Conservation (phyloP, 2,113 vertebrate genomes). For the Mirounga angustirostris region DNA sequence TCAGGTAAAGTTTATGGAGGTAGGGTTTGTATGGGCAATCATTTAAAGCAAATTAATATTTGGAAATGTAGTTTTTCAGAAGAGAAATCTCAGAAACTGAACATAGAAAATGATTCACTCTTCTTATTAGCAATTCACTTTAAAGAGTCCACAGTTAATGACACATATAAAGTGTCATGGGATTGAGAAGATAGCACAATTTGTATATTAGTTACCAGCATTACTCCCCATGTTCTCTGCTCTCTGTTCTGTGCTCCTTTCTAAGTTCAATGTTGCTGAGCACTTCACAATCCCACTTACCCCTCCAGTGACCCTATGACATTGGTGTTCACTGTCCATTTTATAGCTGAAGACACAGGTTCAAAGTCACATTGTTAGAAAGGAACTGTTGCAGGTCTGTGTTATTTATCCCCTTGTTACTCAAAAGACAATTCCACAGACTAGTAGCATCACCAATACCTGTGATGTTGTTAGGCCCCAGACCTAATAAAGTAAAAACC, state of each 20-base stretch:
- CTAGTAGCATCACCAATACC: background rate
- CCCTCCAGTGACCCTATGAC: background rate
- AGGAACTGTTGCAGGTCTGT: background rate
- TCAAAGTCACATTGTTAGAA: background rate
- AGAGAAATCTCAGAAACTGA: conserved; percentile 49
- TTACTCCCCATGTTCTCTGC: background rate
- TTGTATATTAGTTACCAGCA: background rate
- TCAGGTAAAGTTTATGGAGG: conserved; percentile 38
- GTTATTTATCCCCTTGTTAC: background rate
- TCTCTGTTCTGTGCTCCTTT: background rate
- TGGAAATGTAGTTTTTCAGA: conserved; percentile 52
- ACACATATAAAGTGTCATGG: conserved; percentile 6
- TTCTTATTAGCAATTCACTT: conserved; percentile 24
- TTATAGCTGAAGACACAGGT: background rate
- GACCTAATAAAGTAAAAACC: background rate
- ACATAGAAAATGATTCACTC: conserved; percentile 56
- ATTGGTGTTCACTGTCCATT: background rate
- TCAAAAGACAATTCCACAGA: background rate
- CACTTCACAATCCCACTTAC: background rate
- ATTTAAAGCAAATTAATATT: conserved; percentile 61
- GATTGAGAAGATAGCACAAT: background rate
- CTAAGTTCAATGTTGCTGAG: background rate
- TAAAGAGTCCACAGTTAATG: conserved; percentile 29
- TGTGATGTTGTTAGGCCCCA: background rate
- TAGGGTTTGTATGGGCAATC: background rate